Percentiles rank a stretch among this genome's conserved stretches.
These are phyloP conservation scores for Poecilia gillii DNA, from an alignment of 2,797 vertebrate genomes.

Conservation along the genomic window DNA sequence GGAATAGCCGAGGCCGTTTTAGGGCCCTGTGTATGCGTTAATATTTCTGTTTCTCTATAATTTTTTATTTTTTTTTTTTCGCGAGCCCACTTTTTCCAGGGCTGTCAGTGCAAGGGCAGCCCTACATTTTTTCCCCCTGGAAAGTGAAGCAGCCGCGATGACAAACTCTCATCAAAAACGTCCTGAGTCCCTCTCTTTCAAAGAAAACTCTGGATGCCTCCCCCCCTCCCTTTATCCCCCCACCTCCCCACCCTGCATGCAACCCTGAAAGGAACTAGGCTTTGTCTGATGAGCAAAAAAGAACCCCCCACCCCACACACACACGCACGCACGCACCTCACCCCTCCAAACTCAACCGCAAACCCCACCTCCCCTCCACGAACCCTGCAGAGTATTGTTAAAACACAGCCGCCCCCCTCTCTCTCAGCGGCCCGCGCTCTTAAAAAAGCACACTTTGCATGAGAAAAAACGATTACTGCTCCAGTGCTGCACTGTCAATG, in stretches of 20 bases:
- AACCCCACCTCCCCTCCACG: constrained; percentile 51
- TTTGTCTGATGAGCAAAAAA: constrained; percentile 81
- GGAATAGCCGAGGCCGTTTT: constrained; percentile 74
- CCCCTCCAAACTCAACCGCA: constrained; percentile 15
- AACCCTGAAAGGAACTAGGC: constrained; percentile 81
- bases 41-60: constrained; percentile 76
- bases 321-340: neutral
- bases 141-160: constrained; percentile 61
- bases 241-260: constrained; percentile 61
- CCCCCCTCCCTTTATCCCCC: constrained; percentile 34
- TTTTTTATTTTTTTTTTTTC: constrained; percentile 64
- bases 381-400: constrained; percentile 83
- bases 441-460: constrained; percentile 85
- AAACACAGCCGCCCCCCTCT: constrained; percentile 78
- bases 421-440: constrained; percentile 67
- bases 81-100: constrained; percentile 49
- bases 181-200: constrained; percentile 69
- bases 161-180: constrained; percentile 74
- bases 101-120: constrained; percentile 58
- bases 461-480: constrained; percentile 87
- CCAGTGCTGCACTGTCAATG: constrained; percentile 81
- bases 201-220: constrained; percentile 73
- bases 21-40: constrained; percentile 70
- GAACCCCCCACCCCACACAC: constrained; percentile 37
- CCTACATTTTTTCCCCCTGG: constrained; percentile 39